Evolutionary conservation across 2,113 vertebrate species (phyloP).

Genomic region (Pogonocichla stellata): DNA sequence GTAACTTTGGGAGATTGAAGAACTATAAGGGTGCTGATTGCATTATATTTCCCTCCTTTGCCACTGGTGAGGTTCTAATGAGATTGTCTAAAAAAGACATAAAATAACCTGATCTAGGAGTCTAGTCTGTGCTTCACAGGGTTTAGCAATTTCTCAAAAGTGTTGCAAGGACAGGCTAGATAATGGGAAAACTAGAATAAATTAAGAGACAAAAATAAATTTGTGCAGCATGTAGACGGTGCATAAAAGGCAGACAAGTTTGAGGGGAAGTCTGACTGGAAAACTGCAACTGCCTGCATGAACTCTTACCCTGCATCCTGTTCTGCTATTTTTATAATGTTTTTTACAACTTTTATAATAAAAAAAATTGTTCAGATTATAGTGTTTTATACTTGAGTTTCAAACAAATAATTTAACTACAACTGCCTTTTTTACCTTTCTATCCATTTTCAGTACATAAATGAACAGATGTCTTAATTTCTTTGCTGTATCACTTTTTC

Average conservation of each 20-base stretch:
- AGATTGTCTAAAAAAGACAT: not conserved
- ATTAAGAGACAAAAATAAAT: not conserved
- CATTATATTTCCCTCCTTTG: not conserved
- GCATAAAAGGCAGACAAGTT: not conserved
- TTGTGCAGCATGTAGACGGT: not conserved
- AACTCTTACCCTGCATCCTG: not conserved
- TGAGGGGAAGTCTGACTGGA: not conserved
- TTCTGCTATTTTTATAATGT: not conserved
- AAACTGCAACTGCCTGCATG: not conserved
- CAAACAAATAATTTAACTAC: not conserved
- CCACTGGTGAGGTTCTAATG: not conserved
- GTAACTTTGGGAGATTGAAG: not conserved
- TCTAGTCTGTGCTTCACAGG: not conserved
- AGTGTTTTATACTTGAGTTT: not conserved
- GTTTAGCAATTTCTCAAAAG: not conserved
- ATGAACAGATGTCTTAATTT: accelerated
- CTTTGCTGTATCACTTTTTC: not conserved
- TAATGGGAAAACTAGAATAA: constrained; percentile 4
- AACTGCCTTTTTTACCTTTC: not conserved
- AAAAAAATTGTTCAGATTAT: not conserved
- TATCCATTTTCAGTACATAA: not conserved
- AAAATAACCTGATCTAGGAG: not conserved
- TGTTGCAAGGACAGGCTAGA: not conserved
- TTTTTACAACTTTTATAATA: not conserved
- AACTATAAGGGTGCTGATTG: not conserved